phyloP scores from a whole-genome alignment of 2,888 invertebrate species.

The Drosophila phalerata region DNA sequence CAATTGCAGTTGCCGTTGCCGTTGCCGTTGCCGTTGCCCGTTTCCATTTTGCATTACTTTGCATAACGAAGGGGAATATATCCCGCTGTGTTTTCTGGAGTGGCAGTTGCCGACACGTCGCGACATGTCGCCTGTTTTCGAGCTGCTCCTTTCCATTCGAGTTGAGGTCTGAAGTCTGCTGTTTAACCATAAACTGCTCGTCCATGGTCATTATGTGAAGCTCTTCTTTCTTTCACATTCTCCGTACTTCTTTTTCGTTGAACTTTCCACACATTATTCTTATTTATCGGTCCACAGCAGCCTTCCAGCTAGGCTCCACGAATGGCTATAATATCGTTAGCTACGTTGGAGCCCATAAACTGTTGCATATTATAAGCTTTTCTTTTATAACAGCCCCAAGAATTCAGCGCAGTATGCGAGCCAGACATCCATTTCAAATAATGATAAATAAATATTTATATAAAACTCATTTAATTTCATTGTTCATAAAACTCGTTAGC shows the following conservation, averaged over 20 bases:
- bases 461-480: neutral
- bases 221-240: conserved; percentile 9
- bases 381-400: conserved; percentile 27
- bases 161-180: conserved; percentile 55
- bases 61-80: conserved; percentile 66
- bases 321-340: conserved; percentile 49
- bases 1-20: conserved; percentile 63
- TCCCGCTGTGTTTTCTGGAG: conserved; percentile 59
- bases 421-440: conserved; percentile 18
- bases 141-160: conserved; percentile 37
- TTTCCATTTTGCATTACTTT: conserved; percentile 78
- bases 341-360: conserved; percentile 48
- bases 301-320: conserved; percentile 37
- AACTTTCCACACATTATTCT: conserved; percentile 65
- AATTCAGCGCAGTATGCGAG: neutral
- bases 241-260: conserved; percentile 4
- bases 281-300: conserved; percentile 68
- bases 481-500: neutral
- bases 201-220: conserved; percentile 70
- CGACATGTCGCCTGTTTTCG: conserved; percentile 48
- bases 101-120: conserved; percentile 50
- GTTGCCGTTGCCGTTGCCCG: conserved; percentile 31
- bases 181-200: conserved; percentile 75
- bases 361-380: conserved; percentile 58
- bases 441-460: conserved; percentile 3